Conservation (phyloP, 2,888 invertebrate genomes). For the Idaea biselata region DNA sequence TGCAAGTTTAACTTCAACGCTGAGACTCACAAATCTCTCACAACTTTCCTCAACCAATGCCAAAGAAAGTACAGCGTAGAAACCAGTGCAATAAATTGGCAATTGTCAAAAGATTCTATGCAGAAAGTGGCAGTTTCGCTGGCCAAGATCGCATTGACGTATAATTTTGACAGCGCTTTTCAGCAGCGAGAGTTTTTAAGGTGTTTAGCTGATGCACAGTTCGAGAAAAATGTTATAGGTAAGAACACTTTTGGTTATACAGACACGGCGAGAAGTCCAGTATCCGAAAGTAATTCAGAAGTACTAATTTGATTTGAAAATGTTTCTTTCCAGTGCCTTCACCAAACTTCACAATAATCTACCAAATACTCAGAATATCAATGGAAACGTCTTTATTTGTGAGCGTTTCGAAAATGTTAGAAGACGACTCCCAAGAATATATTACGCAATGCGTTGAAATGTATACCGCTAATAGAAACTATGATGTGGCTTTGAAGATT, state of each 20-base stretch:
- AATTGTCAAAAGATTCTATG: conserved; percentile 76
- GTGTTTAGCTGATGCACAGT: conserved; percentile 78
- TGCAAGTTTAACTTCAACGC: conserved; percentile 69
- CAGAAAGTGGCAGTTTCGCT: conserved; percentile 80
- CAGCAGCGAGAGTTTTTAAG: conserved; percentile 84
- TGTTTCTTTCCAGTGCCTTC: conserved; percentile 57
- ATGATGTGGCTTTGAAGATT: conserved; percentile 80
- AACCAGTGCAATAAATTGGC: conserved; percentile 50
- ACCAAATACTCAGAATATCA: conserved; percentile 80
- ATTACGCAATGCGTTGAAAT: conserved; percentile 77
- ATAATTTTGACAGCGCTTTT: conserved; percentile 82
- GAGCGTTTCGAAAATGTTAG: conserved; percentile 71
- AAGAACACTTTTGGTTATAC: conserved; percentile 19
- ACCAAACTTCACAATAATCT: conserved; percentile 62
- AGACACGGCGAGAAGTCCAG: not conserved
- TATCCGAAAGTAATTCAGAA: not conserved
- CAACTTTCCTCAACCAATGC: conserved; percentile 58
- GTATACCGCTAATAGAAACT: conserved; percentile 73
- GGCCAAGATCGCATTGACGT: conserved; percentile 81
- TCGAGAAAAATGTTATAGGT: conserved; percentile 79
- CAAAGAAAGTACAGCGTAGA: conserved; percentile 66
- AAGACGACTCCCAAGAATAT: conserved; percentile 65
- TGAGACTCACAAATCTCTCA: conserved; percentile 57
- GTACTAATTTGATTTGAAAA: not conserved
- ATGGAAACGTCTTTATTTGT: conserved; percentile 78